A percentile compares a stretch with the other conserved stretches of the same genome.
phyloP scores from a whole-genome alignment of 2,888 invertebrate genomes.

The Xanthorhoe spadicearia region DNA sequence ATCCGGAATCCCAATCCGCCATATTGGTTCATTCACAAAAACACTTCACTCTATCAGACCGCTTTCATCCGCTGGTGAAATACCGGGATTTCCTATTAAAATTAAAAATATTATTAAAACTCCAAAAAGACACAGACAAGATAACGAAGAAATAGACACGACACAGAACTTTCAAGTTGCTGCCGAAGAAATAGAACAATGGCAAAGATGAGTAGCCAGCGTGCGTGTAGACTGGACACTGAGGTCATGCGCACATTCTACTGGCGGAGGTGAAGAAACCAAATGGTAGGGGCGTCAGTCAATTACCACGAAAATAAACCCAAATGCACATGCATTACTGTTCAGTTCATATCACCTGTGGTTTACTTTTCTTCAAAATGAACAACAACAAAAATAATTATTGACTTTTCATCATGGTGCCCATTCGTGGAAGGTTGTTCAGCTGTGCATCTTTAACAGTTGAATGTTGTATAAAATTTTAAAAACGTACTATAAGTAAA shows the following conservation, averaged over 20 bases:
- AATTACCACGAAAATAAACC: conserved; percentile 33
- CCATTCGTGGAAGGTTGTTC: too few species aligned
- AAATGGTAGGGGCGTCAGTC: conserved; percentile 51
- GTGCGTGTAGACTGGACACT: conserved; percentile 52
- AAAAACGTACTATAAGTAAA: too few species aligned
- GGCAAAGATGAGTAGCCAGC: conserved; percentile 60
- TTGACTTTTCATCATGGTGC: background rate
- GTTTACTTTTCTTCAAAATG: background rate
- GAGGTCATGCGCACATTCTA: conserved; percentile 51
- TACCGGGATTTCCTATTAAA: conserved; percentile 48
- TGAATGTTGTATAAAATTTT: conserved; percentile 12
- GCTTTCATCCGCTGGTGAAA: conserved; percentile 41
- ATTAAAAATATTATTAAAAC: conserved; percentile 37
- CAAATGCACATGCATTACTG: conserved; percentile 15
- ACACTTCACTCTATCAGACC: conserved; percentile 57
- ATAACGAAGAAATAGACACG: conserved; percentile 36
- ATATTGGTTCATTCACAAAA: conserved; percentile 68
- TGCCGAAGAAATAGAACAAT: conserved; percentile 53
- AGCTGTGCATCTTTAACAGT: too few species aligned
- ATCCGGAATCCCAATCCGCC: conserved; percentile 79
- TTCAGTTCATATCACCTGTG: conserved; percentile 6
- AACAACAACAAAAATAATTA: too few species aligned
- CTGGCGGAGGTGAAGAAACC: conserved; percentile 45
- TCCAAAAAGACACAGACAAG: conserved; percentile 30
- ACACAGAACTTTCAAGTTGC: conserved; percentile 58